Base-by-base conservation (phyloP, 2,797 vertebrate genomes). In the Gambelia wislizenii region DNA sequence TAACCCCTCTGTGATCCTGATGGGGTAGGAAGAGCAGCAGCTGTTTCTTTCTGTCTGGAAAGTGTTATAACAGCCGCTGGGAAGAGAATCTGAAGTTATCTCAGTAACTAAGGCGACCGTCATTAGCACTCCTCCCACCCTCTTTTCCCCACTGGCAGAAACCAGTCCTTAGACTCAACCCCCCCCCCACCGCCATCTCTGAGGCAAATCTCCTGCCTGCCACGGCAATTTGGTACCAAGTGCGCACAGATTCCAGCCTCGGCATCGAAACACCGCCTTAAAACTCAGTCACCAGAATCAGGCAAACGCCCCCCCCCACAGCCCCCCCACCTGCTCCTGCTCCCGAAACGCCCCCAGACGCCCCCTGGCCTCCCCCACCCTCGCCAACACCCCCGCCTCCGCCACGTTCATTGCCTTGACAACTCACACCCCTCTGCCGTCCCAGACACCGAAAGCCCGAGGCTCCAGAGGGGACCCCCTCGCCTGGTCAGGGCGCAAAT, bases 301-400 rank as follows among this genome's bases (percentile, higher is more conserved):
- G 77, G 14, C 64, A 22, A 84, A 52, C 16, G 42, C 44, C 61
- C 30, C 13, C 44, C 39, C 12, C 33, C n/a, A n/a, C n/a, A n/a
- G 10, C 7, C 72, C 9, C 49, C 33, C 81, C 39, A 12, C 3
- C 59, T 2, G 14, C 56, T 2, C 39, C n/a, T 83, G 1, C 30
- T 0, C n/a, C 77, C 0, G 1, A 4, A 1, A 20, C 6, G 1
- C 2, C 25, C 20, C 39, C n/a, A 20, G 8, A 1, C 49, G 8
- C 49, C 49, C 30, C 10, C 42, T 5, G 0, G 36, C 3, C 36
- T 52, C 89, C 2, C 0, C 16, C 2, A 64, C 69, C 83, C 75
- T 74, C 47, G 75, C 3, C 25, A 30, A n/a, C 52, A 54, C 36
- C 25, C 4, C 61, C 61, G 30, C 64, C 61, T 22, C 44, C 36